Percentiles rank a stretch among this genome's conserved stretches.
Evolutionary conservation across 2,888 invertebrate species (phyloP).

Genomic region (Orthosia gracilis): DNA sequence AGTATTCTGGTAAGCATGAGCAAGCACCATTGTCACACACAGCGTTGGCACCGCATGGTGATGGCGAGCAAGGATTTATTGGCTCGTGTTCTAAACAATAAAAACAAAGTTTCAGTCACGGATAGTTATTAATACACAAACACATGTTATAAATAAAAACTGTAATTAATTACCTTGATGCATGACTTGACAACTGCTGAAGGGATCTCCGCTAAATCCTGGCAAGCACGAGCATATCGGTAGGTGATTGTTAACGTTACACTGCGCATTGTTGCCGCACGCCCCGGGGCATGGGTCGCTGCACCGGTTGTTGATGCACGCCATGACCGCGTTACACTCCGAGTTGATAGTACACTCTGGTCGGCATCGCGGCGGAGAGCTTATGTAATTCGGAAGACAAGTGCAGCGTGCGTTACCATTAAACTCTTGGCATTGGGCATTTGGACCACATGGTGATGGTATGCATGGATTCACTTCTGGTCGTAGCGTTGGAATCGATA

Average conservation of each 20-base stretch:
- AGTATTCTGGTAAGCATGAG: slow-evolving; percentile 93
- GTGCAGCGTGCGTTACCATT: slow-evolving; percentile 93
- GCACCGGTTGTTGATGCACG: slow-evolving; percentile 94
- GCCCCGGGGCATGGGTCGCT: slow-evolving; percentile 95
- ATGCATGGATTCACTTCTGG: slow-evolving; percentile 91
- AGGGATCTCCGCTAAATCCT: slow-evolving; percentile 95
- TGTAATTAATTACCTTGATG: slow-evolving; percentile 73
- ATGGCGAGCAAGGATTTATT: slow-evolving; percentile 92
- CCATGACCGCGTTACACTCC: slow-evolving; percentile 93
- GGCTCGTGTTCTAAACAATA: slow-evolving; percentile 80
- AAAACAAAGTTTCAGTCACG: neutral
- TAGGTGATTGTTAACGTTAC: slow-evolving; percentile 94
- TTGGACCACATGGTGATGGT: slow-evolving; percentile 95
- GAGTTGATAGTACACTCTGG: slow-evolving; percentile 94
- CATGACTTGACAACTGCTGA: slow-evolving; percentile 87
- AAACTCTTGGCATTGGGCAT: slow-evolving; percentile 93
- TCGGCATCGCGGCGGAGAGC: slow-evolving; percentile 94
- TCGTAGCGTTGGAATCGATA: slow-evolving; percentile 74
- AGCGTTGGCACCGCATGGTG: slow-evolving; percentile 93
- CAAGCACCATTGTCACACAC: slow-evolving; percentile 93
- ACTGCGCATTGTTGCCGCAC: slow-evolving; percentile 94
- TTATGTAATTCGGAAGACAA: slow-evolving; percentile 93
- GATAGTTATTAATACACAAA: neutral
- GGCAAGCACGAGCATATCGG: slow-evolving; percentile 93
- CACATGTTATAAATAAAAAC: neutral